These are phyloP conservation scores for Toxotes jaculatrix DNA, from an alignment of 2,113 vertebrate species.

Conservation along the genomic window DNA sequence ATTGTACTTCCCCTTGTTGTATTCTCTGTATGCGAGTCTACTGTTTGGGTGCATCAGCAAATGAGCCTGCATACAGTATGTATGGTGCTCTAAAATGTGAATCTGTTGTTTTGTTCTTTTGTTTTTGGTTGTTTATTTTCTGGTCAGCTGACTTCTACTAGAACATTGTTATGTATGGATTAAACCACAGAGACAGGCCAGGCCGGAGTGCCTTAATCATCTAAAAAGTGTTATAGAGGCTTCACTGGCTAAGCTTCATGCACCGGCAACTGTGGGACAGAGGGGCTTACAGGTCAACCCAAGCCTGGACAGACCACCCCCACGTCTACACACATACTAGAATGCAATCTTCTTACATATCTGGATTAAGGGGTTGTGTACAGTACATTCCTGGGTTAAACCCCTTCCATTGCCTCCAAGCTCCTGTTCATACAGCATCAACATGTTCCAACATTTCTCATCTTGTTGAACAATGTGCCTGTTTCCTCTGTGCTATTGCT, in stretches of 20 bases:
- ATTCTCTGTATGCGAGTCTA: slow-evolving; percentile 27
- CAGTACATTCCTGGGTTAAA: slow-evolving; percentile 67
- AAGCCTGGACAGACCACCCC: slow-evolving; percentile 28
- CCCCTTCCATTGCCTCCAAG: slow-evolving; percentile 4
- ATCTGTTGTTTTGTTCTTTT: neutral
- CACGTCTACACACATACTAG: slow-evolving; percentile 16
- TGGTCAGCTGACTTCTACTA: neutral
- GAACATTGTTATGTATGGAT: slow-evolving; percentile 47
- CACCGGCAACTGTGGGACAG: slow-evolving; percentile 46
- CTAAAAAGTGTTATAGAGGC: slow-evolving; percentile 53
- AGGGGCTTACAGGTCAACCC: slow-evolving; percentile 65
- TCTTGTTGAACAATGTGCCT: slow-evolving; percentile 31
- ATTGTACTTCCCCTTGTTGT: slow-evolving; percentile 8
- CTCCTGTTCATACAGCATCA: slow-evolving; percentile 35
- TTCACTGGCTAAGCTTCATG: slow-evolving; percentile 51
- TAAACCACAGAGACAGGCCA: slow-evolving; percentile 22
- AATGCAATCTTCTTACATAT: slow-evolving; percentile 78
- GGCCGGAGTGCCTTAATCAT: slow-evolving; percentile 56
- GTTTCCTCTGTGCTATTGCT: neutral
- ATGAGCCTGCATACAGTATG: neutral
- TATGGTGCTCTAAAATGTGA: neutral
- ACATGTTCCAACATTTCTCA: slow-evolving; percentile 24
- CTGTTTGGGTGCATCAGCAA: slow-evolving; percentile 18
- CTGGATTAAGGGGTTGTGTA: slow-evolving; percentile 72
- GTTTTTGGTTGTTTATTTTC: neutral